A percentile compares a stretch with the other conserved stretches of the same genome.
phyloP scores from a whole-genome alignment of 2,888 invertebrate genomes.

The Macropis europaea region DNA sequence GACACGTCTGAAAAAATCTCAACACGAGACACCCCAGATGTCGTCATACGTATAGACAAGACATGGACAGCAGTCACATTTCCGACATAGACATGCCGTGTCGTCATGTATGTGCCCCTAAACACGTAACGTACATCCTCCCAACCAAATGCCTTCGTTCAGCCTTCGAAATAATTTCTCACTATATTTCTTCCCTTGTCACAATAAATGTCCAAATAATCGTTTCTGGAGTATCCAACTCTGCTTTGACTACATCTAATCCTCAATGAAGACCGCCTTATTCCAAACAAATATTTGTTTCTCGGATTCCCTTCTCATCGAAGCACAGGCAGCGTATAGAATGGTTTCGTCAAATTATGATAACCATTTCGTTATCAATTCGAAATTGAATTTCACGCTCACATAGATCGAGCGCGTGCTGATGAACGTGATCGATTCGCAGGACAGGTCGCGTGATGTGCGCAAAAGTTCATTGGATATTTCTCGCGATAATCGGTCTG shows the following conservation, averaged over 20 bases:
- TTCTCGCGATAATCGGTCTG: constrained; percentile 26
- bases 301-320: too few species aligned
- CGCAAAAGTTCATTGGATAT: constrained; percentile 7
- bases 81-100: background rate
- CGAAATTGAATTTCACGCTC: too few species aligned
- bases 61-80: constrained; percentile 15
- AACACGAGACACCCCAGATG: constrained; percentile 22
- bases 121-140: background rate
- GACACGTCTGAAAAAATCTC: constrained; percentile 37
- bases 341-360: too few species aligned
- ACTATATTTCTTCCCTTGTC: too few species aligned
- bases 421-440: background rate
- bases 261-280: too few species aligned
- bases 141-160: background rate
- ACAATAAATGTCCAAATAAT: too few species aligned
- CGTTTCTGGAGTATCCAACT: too few species aligned
- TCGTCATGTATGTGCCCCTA: background rate
- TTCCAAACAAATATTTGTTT: too few species aligned
- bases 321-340: too few species aligned
- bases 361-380: too few species aligned
- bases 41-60: constrained; percentile 14
- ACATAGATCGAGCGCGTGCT: background rate
- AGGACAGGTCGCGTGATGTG: background rate
- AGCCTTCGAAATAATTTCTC: background rate
- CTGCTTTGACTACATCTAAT: too few species aligned